Conservation (phyloP, 2,113 vertebrate species). For the Carassius carassius region DNA sequence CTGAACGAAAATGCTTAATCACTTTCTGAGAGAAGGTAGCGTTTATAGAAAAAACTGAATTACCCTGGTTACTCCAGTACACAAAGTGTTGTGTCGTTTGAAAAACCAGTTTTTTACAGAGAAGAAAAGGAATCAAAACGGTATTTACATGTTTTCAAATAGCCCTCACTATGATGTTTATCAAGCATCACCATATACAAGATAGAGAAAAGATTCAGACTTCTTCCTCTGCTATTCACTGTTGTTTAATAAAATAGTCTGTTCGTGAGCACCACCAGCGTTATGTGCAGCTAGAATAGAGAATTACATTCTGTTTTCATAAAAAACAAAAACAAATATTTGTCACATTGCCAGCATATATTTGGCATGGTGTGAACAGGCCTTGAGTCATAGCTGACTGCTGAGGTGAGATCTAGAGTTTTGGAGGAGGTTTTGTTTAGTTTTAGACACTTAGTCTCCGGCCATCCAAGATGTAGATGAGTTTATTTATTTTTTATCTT, state of each 20-base stretch:
- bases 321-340: background rate
- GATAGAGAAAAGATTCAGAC: background rate
- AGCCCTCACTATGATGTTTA: background rate
- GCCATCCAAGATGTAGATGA: too few relatives aligned
- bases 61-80: background rate
- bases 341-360: background rate
- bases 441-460: too few relatives aligned
- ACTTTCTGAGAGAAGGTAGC: background rate
- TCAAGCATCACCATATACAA: background rate
- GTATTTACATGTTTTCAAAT: background rate
- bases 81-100: background rate
- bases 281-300: background rate
- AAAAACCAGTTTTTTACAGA: background rate
- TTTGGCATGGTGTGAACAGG: background rate
- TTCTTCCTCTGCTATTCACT: background rate
- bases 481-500: too few relatives aligned
- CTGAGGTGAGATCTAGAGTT: conserved; percentile 14
- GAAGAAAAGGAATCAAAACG: background rate
- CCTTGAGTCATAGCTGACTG: conserved; percentile 1
- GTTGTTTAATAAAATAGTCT: background rate
- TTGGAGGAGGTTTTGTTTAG: background rate
- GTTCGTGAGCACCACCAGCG: background rate
- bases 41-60: background rate
- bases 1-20: background rate
- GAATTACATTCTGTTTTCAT: background rate